Conservation (phyloP, 2,888 invertebrate genomes). For the Rhagonycha lutea region DNA sequence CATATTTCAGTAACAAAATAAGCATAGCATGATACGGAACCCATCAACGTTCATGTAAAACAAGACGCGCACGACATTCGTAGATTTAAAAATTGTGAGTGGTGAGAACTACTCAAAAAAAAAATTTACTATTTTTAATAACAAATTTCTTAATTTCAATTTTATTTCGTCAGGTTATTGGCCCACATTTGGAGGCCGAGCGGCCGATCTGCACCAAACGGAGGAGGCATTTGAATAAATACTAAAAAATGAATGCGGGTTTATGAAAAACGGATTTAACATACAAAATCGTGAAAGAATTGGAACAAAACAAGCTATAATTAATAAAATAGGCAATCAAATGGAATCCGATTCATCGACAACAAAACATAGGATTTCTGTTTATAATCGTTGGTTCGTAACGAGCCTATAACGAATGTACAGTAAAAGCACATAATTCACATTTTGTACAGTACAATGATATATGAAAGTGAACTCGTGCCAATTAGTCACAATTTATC, state of each 20-base stretch:
- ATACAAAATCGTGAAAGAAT: not conserved
- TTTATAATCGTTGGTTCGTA: slow-evolving; percentile 26
- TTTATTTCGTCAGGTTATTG: not conserved
- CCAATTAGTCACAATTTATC: slow-evolving; percentile 38
- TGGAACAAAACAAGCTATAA: slow-evolving; percentile 25
- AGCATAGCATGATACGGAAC: slow-evolving; percentile 8
- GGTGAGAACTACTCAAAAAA: slow-evolving; percentile 2
- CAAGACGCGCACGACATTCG: not conserved
- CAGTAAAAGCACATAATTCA: slow-evolving; percentile 33
- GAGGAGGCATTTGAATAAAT: not conserved
- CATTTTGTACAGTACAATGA: slow-evolving; percentile 28
- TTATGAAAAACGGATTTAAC: not conserved
- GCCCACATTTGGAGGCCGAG: not conserved
- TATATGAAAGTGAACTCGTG: slow-evolving; percentile 31
- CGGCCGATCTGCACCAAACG: not conserved
- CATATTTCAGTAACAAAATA: slow-evolving; percentile 6
- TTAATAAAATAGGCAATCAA: slow-evolving; percentile 30
- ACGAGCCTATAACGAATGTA: slow-evolving; percentile 30
- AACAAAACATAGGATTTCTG: slow-evolving; percentile 28
- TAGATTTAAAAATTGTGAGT: not conserved
- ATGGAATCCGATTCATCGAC: slow-evolving; percentile 30
- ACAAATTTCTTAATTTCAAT: not conserved
- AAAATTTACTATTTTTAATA: not conserved
- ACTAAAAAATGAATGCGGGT: not conserved
- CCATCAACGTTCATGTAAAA: slow-evolving; percentile 1